phyloP scores from a whole-genome alignment of 2,113 vertebrate species.

The Trinectes maculatus region DNA sequence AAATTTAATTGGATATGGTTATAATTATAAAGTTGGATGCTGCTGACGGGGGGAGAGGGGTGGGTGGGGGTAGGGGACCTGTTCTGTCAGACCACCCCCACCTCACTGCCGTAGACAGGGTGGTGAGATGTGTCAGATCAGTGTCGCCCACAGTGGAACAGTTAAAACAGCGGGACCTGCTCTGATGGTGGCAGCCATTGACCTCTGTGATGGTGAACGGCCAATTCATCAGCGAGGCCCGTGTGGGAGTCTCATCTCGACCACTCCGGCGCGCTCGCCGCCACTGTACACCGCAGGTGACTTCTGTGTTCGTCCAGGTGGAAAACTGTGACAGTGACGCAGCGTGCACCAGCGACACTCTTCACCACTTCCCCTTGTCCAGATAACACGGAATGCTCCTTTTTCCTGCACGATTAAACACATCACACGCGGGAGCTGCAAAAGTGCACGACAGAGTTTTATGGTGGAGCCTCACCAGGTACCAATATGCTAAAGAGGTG shows the following conservation, averaged over 20 bases:
- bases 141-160: conserved; percentile 38
- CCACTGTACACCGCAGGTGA: conserved; percentile 15
- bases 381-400: neutral
- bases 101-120: conserved; percentile 43
- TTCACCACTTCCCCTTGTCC: neutral
- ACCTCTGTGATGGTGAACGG: conserved; percentile 33
- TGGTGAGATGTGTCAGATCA: conserved; percentile 61
- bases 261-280: neutral
- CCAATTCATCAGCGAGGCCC: conserved; percentile 4
- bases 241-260: neutral
- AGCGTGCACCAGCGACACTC: neutral
- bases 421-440: neutral
- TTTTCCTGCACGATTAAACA: conserved; percentile 1
- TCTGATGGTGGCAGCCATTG: conserved; percentile 26
- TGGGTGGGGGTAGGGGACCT: conserved; percentile 33
- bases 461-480: neutral
- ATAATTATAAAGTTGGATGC: conserved; percentile 64
- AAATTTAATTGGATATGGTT: conserved; percentile 79
- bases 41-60: neutral
- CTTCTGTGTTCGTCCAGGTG: neutral
- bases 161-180: conserved; percentile 37
- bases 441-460: conserved; percentile 11
- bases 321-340: neutral
- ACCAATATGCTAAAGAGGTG: conserved; percentile 20
- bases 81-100: conserved; percentile 55